Evolutionary conservation across 2,888 invertebrate species (phyloP).

Genomic region (Paralinhomoeus sp.): DNA sequence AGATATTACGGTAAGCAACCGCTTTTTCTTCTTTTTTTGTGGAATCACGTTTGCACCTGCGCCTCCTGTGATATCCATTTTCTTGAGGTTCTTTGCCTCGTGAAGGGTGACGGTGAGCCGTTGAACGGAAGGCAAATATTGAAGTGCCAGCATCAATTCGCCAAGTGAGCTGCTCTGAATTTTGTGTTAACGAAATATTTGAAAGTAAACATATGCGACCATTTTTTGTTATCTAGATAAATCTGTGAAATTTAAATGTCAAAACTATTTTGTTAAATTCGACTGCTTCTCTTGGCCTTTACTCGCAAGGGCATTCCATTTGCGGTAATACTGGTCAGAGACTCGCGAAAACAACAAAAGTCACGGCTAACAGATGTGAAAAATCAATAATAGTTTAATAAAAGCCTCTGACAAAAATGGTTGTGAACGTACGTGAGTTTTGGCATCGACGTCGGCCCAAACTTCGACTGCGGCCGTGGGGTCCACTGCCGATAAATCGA

Average conservation of each 20-base stretch:
- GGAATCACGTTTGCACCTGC: background rate
- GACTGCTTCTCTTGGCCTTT: too few species aligned
- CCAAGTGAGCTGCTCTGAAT: conserved; percentile 29
- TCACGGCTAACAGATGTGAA: too few species aligned
- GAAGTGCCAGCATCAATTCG: conserved; percentile 35
- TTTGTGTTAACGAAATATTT: too few species aligned
- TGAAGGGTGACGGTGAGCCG: conserved; percentile 37
- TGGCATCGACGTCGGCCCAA: conserved; percentile 3
- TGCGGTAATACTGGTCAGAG: too few species aligned
- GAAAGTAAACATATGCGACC: too few species aligned
- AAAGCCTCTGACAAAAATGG: background rate
- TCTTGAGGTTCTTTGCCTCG: conserved; percentile 32
- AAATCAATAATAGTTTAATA: too few species aligned
- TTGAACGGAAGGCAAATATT: conserved; percentile 35
- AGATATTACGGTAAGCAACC: too few species aligned
- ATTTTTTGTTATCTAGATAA: too few species aligned
- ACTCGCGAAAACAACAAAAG: too few species aligned
- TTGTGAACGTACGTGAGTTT: conserved; percentile 1
- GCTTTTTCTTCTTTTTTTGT: background rate
- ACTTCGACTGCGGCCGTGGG: conserved; percentile 5
- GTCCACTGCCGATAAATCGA: conserved; percentile 3
- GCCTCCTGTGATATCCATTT: conserved; percentile 23
- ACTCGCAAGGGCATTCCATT: too few species aligned
- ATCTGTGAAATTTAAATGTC: too few species aligned
- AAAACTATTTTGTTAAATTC: too few species aligned